Evolutionary conservation across 1,140 invertebrate genomes (phyloP), one percentile per base, ranked within the genome.

Genomic region (Antheraea pernyi): DNA sequence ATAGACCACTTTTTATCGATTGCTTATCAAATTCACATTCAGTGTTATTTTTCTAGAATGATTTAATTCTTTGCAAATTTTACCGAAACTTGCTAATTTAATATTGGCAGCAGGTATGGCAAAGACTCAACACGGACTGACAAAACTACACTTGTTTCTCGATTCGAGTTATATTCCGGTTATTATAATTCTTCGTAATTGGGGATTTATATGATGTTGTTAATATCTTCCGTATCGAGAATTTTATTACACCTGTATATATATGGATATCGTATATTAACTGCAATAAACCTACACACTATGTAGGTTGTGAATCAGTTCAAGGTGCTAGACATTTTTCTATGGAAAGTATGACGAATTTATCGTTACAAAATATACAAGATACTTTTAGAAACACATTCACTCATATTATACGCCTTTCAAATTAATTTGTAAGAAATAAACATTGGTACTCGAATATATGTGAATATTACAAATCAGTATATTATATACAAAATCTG

Each of bases 201-300:
- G 46, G 11, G 46, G 19, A 61, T 22, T 19, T 16, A 61, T 30
- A 61, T 30, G 16, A 36, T 30, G 11, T 53, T n/a, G 30, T 61
- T 22, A 61, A 36, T 60, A 16, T 65, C 64, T 65, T 65, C 64
- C 64, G 64, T 42, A 65, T 65, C 64, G 18, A 65, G 19, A 65
- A 48, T 48, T 48, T 65, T 30, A 65, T n/a, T 53, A 19, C 39
- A 42, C 39, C 19, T 37, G 30, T 36, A 8, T 36, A 16, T 63
- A 19, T 37, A 30, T n/a, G 37, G 61, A 11, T 36, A n/a, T 37
- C 0, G 19, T 63, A 63, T 30, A 16, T 37, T 53, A 53, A 53
- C 9, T 16, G 13, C 11, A 16, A 7, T 53, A 53, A 53, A 53
- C 46, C 46, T 53, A 53, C 39, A 42, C 39, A 11, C 42, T 37